A percentile compares a stretch with the other conserved stretches of the same genome.
phyloP scores from a whole-genome alignment of 1,140 invertebrate species.

The Drosophila parabipectinata region DNA sequence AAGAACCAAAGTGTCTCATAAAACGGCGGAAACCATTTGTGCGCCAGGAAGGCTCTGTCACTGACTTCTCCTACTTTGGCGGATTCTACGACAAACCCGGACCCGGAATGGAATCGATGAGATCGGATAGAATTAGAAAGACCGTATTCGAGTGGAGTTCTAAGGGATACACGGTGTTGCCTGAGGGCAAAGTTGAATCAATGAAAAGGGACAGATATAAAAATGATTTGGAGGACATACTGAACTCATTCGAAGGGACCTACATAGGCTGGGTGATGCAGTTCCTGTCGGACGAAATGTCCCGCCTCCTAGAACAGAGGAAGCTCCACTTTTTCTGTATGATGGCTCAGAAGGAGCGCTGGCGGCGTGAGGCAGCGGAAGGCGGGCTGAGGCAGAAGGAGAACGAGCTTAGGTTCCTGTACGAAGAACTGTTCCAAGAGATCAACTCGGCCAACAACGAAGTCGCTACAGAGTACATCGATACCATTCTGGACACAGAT shows the following conservation, averaged over 20 bases:
- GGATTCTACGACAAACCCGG: background rate
- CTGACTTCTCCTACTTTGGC: background rate
- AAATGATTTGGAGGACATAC: background rate
- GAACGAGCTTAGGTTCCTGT: constrained; percentile 86
- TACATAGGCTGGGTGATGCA: constrained; percentile 64
- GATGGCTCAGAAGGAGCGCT: constrained; percentile 87
- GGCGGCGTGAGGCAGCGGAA: constrained; percentile 88
- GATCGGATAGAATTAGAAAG: background rate
- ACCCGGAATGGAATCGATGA: background rate
- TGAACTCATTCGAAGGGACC: background rate
- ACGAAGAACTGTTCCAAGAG: constrained; percentile 88
- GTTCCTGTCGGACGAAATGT: constrained; percentile 87
- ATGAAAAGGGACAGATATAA: background rate
- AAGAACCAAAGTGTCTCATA: constrained; percentile 47
- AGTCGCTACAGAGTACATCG: constrained; percentile 87
- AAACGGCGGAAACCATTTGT: constrained; percentile 4
- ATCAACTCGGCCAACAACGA: constrained; percentile 85
- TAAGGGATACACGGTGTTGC: too few relatives aligned
- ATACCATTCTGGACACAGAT: constrained; percentile 87
- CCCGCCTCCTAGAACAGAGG: constrained; percentile 88
- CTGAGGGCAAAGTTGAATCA: background rate
- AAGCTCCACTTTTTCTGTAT: constrained; percentile 88
- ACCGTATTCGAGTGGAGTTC: background rate
- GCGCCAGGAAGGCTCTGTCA: background rate
- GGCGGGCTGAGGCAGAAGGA: constrained; percentile 88